These are phyloP conservation scores for Rhysida immarginata DNA, from an alignment of 1,140 invertebrate genomes.

Conservation along the genomic window DNA sequence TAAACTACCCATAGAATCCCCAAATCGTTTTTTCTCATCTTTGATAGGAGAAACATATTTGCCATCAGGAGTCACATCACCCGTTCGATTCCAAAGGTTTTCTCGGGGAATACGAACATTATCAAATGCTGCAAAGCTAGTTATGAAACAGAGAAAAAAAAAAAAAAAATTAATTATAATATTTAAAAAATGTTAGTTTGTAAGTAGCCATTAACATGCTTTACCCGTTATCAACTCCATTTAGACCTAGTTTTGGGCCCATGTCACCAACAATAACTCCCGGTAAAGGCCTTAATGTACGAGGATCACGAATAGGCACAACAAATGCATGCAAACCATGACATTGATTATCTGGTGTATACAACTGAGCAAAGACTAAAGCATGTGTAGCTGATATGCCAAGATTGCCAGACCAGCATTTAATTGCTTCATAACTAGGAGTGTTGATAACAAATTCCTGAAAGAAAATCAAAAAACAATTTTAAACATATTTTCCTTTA, in stretches of 20 bases:
- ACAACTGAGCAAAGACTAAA: slow-evolving; percentile 74
- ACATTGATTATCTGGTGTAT: slow-evolving; percentile 57
- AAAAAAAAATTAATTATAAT: neutral
- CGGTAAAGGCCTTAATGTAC: slow-evolving; percentile 52
- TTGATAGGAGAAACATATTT: slow-evolving; percentile 51
- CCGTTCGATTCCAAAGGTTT: slow-evolving; percentile 67
- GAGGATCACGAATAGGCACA: slow-evolving; percentile 59
- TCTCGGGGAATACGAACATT: slow-evolving; percentile 66
- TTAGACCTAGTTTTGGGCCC: slow-evolving; percentile 72
- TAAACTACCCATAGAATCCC: slow-evolving; percentile 62
- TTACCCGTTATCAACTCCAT: slow-evolving; percentile 79
- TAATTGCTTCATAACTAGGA: slow-evolving; percentile 83
- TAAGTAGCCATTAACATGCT: neutral
- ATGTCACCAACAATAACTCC: slow-evolving; percentile 69
- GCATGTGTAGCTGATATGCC: slow-evolving; percentile 78
- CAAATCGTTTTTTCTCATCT: slow-evolving; percentile 58
- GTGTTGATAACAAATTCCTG: slow-evolving; percentile 77
- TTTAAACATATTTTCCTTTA: no score
- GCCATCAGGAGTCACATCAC: slow-evolving; percentile 70
- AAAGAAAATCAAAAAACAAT: no score
- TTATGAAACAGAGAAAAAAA: no score
- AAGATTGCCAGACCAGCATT: slow-evolving; percentile 86
- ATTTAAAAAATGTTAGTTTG: neutral
- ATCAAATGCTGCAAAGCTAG: slow-evolving; percentile 74
- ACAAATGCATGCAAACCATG: slow-evolving; percentile 78